Evolutionary conservation across 2,888 invertebrate genomes (phyloP).

Genomic region (Pseudanteris insignis): DNA sequence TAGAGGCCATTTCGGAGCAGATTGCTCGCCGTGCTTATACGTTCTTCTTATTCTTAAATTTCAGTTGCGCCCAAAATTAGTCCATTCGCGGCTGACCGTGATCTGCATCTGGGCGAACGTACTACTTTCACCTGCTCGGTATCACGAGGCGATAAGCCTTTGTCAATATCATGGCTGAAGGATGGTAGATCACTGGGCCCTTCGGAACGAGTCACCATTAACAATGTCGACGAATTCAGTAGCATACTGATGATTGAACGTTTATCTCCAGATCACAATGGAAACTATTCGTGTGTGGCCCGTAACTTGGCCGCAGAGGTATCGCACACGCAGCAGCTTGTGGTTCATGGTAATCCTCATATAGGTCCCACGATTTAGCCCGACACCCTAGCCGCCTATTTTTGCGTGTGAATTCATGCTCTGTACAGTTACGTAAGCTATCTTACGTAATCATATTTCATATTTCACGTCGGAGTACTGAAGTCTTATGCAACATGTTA

Average conservation of each 20-base stretch:
- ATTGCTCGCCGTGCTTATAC: constrained; percentile 34
- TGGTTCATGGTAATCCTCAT: constrained; percentile 80
- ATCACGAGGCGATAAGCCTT: constrained; percentile 79
- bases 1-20: constrained; percentile 33
- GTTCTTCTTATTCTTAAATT: constrained; percentile 47
- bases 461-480: constrained; percentile 4
- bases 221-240: constrained; percentile 80
- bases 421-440: constrained; percentile 43
- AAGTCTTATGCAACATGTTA: neutral
- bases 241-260: constrained; percentile 81
- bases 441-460: constrained; percentile 12
- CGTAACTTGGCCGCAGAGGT: constrained; percentile 79
- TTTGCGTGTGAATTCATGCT: constrained; percentile 42
- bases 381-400: constrained; percentile 61
- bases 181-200: constrained; percentile 75
- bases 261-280: constrained; percentile 79
- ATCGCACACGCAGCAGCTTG: constrained; percentile 77
- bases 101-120: constrained; percentile 77
- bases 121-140: constrained; percentile 80
- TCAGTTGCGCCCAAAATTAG: constrained; percentile 82
- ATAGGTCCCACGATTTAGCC: constrained; percentile 60
- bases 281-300: constrained; percentile 81
- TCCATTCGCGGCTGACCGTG: constrained; percentile 76
- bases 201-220: constrained; percentile 74
- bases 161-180: constrained; percentile 81